Conservation (phyloP, 2,888 invertebrate species). For the Diaphora mendica region DNA sequence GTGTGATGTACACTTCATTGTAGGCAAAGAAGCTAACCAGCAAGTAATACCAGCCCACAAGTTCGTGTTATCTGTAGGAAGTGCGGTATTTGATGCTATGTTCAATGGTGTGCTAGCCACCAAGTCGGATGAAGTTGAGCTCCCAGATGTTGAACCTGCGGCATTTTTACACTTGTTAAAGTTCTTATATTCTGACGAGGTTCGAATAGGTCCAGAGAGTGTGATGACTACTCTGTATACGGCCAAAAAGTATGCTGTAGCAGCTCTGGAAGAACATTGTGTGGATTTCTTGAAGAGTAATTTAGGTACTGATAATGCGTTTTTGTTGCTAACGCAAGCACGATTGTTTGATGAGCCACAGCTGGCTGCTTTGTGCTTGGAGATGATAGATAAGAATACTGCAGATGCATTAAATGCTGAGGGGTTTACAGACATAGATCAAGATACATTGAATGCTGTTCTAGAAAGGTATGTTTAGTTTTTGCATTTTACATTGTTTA, state of each 20-base stretch:
- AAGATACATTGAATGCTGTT: slow-evolving; percentile 91
- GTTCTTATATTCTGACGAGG: slow-evolving; percentile 93
- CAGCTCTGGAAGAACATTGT: slow-evolving; percentile 93
- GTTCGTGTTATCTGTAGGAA: slow-evolving; percentile 92
- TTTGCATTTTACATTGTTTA: not conserved
- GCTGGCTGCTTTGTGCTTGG: slow-evolving; percentile 92
- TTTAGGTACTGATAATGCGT: slow-evolving; percentile 93
- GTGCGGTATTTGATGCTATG: slow-evolving; percentile 95
- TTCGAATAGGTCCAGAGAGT: slow-evolving; percentile 93
- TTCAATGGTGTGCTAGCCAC: slow-evolving; percentile 92
- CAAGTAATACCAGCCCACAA: slow-evolving; percentile 92
- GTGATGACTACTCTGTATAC: slow-evolving; percentile 95
- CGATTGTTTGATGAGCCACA: slow-evolving; percentile 94
- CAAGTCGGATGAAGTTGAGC: slow-evolving; percentile 90
- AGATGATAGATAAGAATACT: slow-evolving; percentile 94
- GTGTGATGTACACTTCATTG: slow-evolving; percentile 91
- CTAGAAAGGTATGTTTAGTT: slow-evolving; percentile 83
- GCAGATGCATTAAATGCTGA: slow-evolving; percentile 92
- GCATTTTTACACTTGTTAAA: slow-evolving; percentile 92
- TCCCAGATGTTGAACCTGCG: slow-evolving; percentile 94
- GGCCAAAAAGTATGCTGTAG: slow-evolving; percentile 95
- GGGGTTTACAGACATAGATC: slow-evolving; percentile 93
- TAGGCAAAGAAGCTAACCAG: slow-evolving; percentile 89
- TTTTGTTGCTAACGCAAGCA: slow-evolving; percentile 92
- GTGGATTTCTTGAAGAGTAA: slow-evolving; percentile 92